These are phyloP conservation scores for Cyrtodaria siliqua DNA, from an alignment of 2,888 invertebrate species.

Conservation along the genomic window DNA sequence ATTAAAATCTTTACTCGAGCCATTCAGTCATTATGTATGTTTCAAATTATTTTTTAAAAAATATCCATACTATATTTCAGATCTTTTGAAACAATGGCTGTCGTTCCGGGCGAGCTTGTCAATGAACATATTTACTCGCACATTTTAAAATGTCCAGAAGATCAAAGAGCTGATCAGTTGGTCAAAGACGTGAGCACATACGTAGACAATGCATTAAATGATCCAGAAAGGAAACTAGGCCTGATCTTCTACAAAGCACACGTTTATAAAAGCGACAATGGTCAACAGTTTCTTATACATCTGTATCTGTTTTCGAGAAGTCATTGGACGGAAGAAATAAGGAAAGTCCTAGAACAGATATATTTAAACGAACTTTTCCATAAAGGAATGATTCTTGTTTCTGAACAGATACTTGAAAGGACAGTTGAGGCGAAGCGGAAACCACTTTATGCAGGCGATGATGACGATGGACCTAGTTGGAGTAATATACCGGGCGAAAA, in stretches of 20 bases:
- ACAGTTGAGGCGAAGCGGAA: too few species aligned
- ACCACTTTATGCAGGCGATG: too few species aligned
- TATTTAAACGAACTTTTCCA: too few species aligned
- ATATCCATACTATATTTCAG: too few species aligned
- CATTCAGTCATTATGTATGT: too few species aligned
- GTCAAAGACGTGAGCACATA: neutral
- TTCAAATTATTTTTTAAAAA: too few species aligned
- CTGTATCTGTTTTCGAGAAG: too few species aligned
- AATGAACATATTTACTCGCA: neutral
- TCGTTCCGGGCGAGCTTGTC: neutral
- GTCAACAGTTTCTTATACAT: neutral
- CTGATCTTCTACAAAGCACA: slow-evolving; percentile 11
- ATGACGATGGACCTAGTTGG: neutral
- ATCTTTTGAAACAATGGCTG: too few species aligned
- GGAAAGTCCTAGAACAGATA: too few species aligned
- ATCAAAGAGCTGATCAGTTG: neutral
- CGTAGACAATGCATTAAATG: neutral
- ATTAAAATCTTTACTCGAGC: too few species aligned
- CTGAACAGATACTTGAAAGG: neutral
- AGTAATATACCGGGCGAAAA: slow-evolving; percentile 17
- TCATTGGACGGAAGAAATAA: too few species aligned
- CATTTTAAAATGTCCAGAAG: neutral
- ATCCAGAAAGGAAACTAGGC: neutral
- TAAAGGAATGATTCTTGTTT: too few species aligned
- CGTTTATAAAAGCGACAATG: neutral